Evolutionary conservation across 2,888 invertebrate genomes (phyloP), one percentile per base, ranked within the genome.

Genomic region (Eucera pruinosa): DNA sequence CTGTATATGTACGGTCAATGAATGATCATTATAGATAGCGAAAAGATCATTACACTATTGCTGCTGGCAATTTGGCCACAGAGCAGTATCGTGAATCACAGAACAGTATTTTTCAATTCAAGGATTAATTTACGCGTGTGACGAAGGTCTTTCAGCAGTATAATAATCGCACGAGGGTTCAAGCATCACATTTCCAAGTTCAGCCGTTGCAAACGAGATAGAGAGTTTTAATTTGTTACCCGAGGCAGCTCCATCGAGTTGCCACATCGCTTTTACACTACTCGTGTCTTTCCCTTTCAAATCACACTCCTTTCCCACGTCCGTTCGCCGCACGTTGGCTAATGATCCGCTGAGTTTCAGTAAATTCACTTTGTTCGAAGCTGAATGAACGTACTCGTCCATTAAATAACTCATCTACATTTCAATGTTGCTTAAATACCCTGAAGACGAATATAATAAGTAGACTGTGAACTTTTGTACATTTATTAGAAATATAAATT

Each of bases 291-390:
- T 48, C 58, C 67, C 60, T 73, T 72, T 75, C 73, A 39, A 77
- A 69, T 77, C 64, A 67, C 77, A 18, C 67, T 72, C 23, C 65
- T 78, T 83, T 83, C 80, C 70, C 83, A 76, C 80, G 74, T 83
- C 65, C 72, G 54, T 36, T 55, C 67, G 47, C 78, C 58, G 41
- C 67, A 52, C 62, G 72, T 67, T 64, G 52, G 36, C 66, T 41
- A 75, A 65, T 57, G 61, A 23, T 64, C 52, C 58, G 47, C 48
- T 55, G 68, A 65, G 52, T 67, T 70, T 43, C 68, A 27, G 11
- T 52, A 20, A 68, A 60, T 52, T 27, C 13, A 43, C 33, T 43
- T 68, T 68, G 43, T 52, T 61, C 11, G 13, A 61, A 25, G 7
- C 15, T 41, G 50, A 50, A 58, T 18, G 27, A 50, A 20, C 45